Evolutionary conservation across 2,797 vertebrate species (phyloP).

Genomic region (Loris lydekkerianus): DNA sequence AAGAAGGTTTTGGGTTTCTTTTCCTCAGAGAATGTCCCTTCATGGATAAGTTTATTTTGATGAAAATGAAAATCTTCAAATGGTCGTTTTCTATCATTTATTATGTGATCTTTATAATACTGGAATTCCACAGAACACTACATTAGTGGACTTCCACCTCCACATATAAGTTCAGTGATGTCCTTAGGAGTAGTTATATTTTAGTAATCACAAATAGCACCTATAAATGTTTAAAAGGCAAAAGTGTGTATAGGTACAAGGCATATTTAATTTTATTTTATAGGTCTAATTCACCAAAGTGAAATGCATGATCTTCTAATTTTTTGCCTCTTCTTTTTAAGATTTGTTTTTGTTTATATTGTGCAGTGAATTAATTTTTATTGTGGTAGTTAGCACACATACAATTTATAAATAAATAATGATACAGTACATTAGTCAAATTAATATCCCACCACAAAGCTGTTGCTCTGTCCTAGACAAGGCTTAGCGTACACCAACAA

Average conservation of each 20-base stretch:
- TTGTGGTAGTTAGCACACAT: fast-evolving
- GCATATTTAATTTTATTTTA: neutral
- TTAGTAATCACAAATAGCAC: neutral
- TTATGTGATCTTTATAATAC: neutral
- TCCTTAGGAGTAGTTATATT: neutral
- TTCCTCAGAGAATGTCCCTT: neutral
- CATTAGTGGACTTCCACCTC: neutral
- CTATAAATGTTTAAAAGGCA: neutral
- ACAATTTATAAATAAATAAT: neutral
- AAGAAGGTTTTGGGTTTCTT: neutral
- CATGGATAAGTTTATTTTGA: too few species aligned
- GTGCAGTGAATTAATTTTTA: neutral
- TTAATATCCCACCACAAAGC: too few species aligned
- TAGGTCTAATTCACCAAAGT: neutral
- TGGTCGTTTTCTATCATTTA: neutral
- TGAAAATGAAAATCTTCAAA: neutral
- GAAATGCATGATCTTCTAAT: neutral
- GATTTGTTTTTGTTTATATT: neutral
- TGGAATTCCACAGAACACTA: neutral
- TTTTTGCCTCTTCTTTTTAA: neutral
- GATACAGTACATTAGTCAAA: fast-evolving
- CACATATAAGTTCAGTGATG: neutral
- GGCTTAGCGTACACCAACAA: fast-evolving
- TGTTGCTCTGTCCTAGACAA: neutral
- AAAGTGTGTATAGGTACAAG: neutral